Evolutionary conservation across 2,888 invertebrate genomes (phyloP).

Genomic region (Taenaris catops): DNA sequence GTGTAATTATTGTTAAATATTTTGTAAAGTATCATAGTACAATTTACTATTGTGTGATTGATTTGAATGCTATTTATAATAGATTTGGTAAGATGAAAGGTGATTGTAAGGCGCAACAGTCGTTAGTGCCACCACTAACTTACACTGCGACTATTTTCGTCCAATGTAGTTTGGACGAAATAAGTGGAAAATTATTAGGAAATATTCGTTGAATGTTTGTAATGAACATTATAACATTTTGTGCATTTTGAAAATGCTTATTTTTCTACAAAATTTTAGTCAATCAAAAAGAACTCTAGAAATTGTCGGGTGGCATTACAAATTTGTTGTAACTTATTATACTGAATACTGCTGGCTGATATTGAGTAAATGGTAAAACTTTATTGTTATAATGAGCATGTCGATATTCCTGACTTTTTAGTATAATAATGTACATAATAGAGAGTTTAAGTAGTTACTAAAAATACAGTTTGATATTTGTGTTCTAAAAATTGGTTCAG

Average conservation of each 20-base stretch:
- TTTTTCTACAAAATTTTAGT: too few relatives aligned
- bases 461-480: constrained; percentile 56
- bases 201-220: too few relatives aligned
- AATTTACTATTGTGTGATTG: constrained; percentile 49
- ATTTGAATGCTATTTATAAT: constrained; percentile 25
- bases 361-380: constrained; percentile 28
- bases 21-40: constrained; percentile 53
- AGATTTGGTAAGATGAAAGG: too few relatives aligned
- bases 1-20: constrained; percentile 48
- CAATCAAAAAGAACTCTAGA: too few relatives aligned
- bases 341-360: constrained; percentile 5
- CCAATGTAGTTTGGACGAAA: constrained; percentile 2
- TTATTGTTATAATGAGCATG: constrained; percentile 67
- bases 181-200: too few relatives aligned
- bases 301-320: neutral
- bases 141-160: constrained; percentile 1
- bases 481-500: constrained; percentile 62
- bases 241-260: too few relatives aligned
- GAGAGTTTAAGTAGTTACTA: constrained; percentile 50
- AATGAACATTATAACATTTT: too few relatives aligned
- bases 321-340: too few relatives aligned
- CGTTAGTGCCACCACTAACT: neutral
- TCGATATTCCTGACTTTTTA: constrained; percentile 65
- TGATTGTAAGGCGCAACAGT: neutral
- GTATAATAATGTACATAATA: constrained; percentile 59